Base-by-base conservation (phyloP, 2,113 vertebrate species). In the Nibea coibor region DNA sequence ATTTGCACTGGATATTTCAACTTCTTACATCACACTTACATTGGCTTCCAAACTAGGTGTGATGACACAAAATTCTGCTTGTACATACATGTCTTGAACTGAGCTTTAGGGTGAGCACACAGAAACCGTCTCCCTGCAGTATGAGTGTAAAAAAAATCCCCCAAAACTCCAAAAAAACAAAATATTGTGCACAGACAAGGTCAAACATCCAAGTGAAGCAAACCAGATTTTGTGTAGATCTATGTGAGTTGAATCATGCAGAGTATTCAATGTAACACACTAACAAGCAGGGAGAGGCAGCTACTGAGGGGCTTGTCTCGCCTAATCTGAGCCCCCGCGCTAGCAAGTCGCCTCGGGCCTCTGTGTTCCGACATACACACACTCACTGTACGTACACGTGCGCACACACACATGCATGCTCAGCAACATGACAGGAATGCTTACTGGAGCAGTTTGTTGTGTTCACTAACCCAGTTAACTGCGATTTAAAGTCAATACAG, bases 381-480 rank as follows among this genome's bases (percentile, higher is more conserved):
- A 24, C 53, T 51, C 54, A 67, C 57, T 68, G 48, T 66, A 62
- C 22, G n/a, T n/a, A 19, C 28, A n/a, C 57, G 39, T n/a, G 35
- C 51, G 35, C 47, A 26, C 10, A 70, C 71, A 71, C 71, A 76
- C 76, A 64, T 74, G 65, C 83, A 2, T 3, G 61, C 74, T 83
- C 81, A 80, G 79, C 83, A 78, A 58, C 82, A 75, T 53, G 77
- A 79, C 84, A 89, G 76, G n/a, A 84, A 72, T 82, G 89, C 93
- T 91, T 80, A 87, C 84, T 78, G 70, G 72, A 74, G 90, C 87
- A 89, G 57, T 90, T 88, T 89, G 81, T 78, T 61, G 75, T 50
- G 77, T 80, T 88, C 82, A 70, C 84, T 92, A 92, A 92, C 90
- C 87, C 83, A 88, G 86, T 92, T 92, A 83, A 57, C 75, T 75